Percentiles rank a stretch among this genome's conserved stretches.
Evolutionary conservation across 2,888 invertebrate genomes (phyloP).

Genomic region (Vesta saturnalis): DNA sequence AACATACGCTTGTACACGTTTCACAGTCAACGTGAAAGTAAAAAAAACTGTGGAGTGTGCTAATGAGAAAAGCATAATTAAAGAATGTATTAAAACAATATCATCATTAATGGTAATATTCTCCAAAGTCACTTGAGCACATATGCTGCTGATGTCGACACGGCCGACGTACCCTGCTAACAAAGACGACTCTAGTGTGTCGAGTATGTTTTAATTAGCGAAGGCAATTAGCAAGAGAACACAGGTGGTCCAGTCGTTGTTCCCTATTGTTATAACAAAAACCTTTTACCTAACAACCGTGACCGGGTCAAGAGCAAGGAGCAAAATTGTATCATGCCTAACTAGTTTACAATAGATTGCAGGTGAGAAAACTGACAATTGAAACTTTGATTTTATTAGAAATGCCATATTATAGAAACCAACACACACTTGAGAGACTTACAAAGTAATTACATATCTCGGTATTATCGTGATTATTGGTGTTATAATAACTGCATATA

Average conservation of each 20-base stretch:
- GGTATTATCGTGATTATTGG: constrained; percentile 56
- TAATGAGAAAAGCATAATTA: constrained; percentile 23
- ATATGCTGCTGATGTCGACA: constrained; percentile 43
- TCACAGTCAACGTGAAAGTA: not conserved
- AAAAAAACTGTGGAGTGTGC: not conserved
- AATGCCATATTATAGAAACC: constrained; percentile 15
- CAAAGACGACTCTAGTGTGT: constrained; percentile 52
- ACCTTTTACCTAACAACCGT: not conserved
- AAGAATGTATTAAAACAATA: constrained; percentile 39
- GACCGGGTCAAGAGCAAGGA: not conserved
- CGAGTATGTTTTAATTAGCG: constrained; percentile 54
- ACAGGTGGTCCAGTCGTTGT: constrained; percentile 49
- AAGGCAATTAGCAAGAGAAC: constrained; percentile 53
- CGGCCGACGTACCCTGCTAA: constrained; percentile 41
- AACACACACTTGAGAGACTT: constrained; percentile 30
- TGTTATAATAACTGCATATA: constrained; percentile 51
- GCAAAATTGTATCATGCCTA: not conserved
- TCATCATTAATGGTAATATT: constrained; percentile 41
- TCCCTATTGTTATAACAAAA: constrained; percentile 30
- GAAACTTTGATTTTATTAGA: constrained; percentile 21
- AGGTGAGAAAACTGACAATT: not conserved
- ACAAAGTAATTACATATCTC: constrained; percentile 50
- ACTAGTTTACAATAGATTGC: not conserved
- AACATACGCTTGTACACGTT: no score
- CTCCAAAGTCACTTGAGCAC: constrained; percentile 38